Conservation (phyloP, 2,113 vertebrate species). For the Nycticorax nycticorax region DNA sequence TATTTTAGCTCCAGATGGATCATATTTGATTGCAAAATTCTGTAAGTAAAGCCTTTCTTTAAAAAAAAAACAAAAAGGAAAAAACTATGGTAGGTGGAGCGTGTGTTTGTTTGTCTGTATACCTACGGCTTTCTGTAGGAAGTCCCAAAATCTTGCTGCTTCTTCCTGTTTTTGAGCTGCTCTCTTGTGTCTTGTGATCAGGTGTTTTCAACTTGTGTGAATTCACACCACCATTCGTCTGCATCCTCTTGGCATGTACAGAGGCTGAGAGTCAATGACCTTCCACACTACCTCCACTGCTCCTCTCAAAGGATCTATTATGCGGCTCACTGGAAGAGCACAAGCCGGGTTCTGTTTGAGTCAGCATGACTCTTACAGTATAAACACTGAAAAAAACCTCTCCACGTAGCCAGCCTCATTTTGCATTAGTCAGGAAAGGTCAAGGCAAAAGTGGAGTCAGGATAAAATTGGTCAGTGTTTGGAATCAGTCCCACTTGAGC, state of each 20-base stretch:
- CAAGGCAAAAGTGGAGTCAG: slow-evolving; percentile 43
- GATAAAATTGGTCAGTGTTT: slow-evolving; percentile 61
- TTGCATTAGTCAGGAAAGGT: slow-evolving; percentile 68
- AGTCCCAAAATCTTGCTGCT: not conserved
- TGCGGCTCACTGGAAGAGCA: slow-evolving; percentile 53
- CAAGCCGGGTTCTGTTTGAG: slow-evolving; percentile 59
- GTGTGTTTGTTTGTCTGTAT: not conserved
- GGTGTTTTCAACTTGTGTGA: slow-evolving; percentile 7
- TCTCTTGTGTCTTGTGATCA: slow-evolving; percentile 28
- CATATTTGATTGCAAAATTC: not conserved
- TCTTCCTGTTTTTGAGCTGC: slow-evolving; percentile 15
- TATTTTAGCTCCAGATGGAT: not conserved
- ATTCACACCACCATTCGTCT: not conserved
- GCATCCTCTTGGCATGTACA: slow-evolving; percentile 23
- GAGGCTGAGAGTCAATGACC: slow-evolving; percentile 43
- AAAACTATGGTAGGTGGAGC: not conserved
- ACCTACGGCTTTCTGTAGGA: not conserved
- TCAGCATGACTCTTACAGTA: slow-evolving; percentile 63
- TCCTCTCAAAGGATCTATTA: slow-evolving; percentile 67
- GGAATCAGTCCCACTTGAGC: slow-evolving; percentile 49
- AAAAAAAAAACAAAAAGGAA: not conserved
- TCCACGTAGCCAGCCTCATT: slow-evolving; percentile 17
- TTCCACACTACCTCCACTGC: slow-evolving; percentile 48
- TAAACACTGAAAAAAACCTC: slow-evolving; percentile 39
- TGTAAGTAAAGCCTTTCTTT: not conserved